phyloP scores from a whole-genome alignment of 2,888 invertebrate genomes.

The Sepiola atlantica region DNA sequence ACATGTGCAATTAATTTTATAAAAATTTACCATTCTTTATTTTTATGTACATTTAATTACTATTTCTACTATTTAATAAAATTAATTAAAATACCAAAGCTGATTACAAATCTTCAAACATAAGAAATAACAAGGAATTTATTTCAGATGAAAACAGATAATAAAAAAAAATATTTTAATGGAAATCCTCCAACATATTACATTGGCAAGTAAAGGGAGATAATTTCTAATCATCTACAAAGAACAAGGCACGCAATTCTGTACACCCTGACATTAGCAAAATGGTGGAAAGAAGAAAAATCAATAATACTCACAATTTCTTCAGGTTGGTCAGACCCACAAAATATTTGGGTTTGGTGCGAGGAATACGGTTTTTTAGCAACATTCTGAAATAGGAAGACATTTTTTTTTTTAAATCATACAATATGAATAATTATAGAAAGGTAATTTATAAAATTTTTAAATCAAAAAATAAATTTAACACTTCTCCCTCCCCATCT shows the following conservation, averaged over 20 bases:
- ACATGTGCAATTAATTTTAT: no score
- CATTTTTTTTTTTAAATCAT: background rate
- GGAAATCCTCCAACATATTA: background rate
- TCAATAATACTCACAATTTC: slow-evolving; percentile 57
- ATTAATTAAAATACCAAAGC: no score
- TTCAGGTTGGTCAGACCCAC: slow-evolving; percentile 54
- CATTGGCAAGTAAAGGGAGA: slow-evolving; percentile 41
- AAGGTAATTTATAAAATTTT: background rate
- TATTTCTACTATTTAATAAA: no score
- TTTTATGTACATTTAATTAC: no score
- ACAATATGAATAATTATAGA: background rate
- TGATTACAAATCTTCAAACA: background rate
- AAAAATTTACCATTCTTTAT: no score
- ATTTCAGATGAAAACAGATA: background rate
- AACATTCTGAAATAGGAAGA: slow-evolving; percentile 56
- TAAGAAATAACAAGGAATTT: background rate
- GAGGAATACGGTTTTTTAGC: slow-evolving; percentile 56
- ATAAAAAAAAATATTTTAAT: background rate
- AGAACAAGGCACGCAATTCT: background rate
- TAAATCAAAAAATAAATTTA: no score
- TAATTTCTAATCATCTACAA: background rate
- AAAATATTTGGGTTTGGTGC: slow-evolving; percentile 54
- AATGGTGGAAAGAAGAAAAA: background rate
- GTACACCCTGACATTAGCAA: background rate
- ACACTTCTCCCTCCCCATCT: no score